Conservation (phyloP, 2,113 vertebrate genomes). For the Nansenia antarctica region DNA sequence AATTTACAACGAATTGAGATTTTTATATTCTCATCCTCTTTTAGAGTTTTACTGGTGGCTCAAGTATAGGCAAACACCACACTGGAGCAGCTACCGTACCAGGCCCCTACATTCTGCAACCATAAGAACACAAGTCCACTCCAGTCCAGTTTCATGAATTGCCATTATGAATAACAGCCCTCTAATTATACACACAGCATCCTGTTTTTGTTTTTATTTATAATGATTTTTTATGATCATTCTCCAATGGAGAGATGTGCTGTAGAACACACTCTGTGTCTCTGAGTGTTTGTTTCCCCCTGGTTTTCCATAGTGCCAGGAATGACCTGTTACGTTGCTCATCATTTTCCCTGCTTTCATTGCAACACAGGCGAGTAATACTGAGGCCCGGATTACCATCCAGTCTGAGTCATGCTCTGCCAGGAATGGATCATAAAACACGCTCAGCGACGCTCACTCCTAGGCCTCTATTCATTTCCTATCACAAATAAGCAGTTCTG, state of each 20-base stretch:
- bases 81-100: neutral
- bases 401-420: slow-evolving; percentile 28
- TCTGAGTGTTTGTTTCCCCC: slow-evolving; percentile 9
- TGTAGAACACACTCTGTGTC: no score
- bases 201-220: no score
- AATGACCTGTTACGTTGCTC: slow-evolving; percentile 20
- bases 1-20: neutral
- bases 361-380: neutral
- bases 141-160: no score
- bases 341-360: slow-evolving; percentile 8
- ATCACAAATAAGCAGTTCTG: slow-evolving; percentile 15
- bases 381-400: slow-evolving; percentile 11
- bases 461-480: slow-evolving; percentile 17
- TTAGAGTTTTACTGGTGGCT: neutral
- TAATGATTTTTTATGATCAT: no score
- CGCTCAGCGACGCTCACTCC: slow-evolving; percentile 11
- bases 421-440: slow-evolving; percentile 32
- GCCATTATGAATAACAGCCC: no score
- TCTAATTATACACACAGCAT: no score
- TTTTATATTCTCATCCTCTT: neutral
- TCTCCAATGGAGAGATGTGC: no score
- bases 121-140: neutral
- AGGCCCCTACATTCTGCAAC: no score
- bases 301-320: neutral
- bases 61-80: neutral